Evolutionary conservation across 30 jellyfish, hydroid and myxozoan genomes (phyloP), one percentile per base, ranked within the genome.

Genomic region (Aurelia aurita): DNA sequence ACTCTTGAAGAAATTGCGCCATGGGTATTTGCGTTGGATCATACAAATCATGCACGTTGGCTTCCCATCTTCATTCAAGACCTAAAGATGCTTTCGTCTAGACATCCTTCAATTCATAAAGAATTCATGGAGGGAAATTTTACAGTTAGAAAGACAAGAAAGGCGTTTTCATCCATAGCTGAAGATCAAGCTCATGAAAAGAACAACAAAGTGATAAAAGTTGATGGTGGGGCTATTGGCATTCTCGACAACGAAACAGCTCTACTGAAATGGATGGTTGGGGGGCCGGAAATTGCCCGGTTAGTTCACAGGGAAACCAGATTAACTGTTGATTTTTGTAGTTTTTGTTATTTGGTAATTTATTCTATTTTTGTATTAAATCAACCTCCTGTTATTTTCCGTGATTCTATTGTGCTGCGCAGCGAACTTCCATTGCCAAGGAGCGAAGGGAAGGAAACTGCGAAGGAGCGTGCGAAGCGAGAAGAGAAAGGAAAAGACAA

Each of bases 11-110:
- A 31, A 31, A 69, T 69, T 31, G 69, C 21, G 68, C 68, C 31
- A 12, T 69, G 92, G 92, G 58, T 69, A 53, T 82, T 82, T 82
- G 93, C 93, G 25, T 22, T 83, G 27, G 80, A 83, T 63, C 89
- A 66, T 47, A 83, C 68, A n/a, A 87, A 83, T 84, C 26, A 83
- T 54, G 62, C 89, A 58, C 68, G 89, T 44, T 78, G 89, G 89
- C 10, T 78, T 32, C 54, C 89, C 5, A 39, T 78, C 25, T 61
- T 60, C 39, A 25, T 78, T 21, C 34, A 63, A 29, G 69, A 58
- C 73, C 66, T 82, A 58, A 39, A 51, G 86, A 44, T 12, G 35
- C 54, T 80, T 7, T 10, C 74, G 8, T 8, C 47, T 63, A 19
- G 72, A 26, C 94, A 84, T 71, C 82, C 89, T 21, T 10, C 15